phyloP scores from a whole-genome alignment of 2,797 vertebrate genomes.

The Myiothlypis coronata region DNA sequence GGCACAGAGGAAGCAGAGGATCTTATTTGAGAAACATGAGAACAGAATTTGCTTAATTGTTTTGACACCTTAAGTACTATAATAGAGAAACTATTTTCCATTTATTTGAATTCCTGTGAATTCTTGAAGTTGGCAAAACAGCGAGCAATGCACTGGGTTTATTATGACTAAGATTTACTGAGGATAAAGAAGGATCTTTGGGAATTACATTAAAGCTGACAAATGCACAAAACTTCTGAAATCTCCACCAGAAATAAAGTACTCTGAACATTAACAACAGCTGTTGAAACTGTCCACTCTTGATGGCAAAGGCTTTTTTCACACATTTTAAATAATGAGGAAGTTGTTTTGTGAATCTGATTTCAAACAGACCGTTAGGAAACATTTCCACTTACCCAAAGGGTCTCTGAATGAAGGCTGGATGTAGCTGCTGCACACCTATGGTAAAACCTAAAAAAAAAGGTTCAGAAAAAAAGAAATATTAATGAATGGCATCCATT shows the following conservation, averaged over 20 bases:
- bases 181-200: conserved; percentile 24
- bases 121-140: conserved; percentile 14
- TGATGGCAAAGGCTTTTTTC: not conserved
- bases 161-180: conserved; percentile 30
- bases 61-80: conserved; percentile 58
- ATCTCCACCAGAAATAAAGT: conserved; percentile 28
- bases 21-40: conserved; percentile 38
- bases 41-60: conserved; percentile 57
- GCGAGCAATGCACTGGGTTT: not conserved
- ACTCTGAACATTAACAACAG: not conserved
- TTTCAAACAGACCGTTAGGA: not conserved
- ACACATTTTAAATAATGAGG: conserved; percentile 7
- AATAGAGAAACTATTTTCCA: conserved; percentile 42
- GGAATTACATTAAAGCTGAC: conserved; percentile 43
- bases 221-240: conserved; percentile 10
- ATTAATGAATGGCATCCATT: not conserved
- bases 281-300: conserved; percentile 3
- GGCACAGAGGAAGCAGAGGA: not conserved
- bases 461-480: not conserved
- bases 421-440: conserved; percentile 92
- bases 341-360: not conserved
- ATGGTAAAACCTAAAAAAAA: conserved; percentile 85
- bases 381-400: conserved; percentile 86
- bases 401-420: conserved; percentile 92
- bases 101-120: conserved; percentile 24